Evolutionary conservation across 2,113 vertebrate genomes (phyloP).

Genomic region (Tor tambroides): DNA sequence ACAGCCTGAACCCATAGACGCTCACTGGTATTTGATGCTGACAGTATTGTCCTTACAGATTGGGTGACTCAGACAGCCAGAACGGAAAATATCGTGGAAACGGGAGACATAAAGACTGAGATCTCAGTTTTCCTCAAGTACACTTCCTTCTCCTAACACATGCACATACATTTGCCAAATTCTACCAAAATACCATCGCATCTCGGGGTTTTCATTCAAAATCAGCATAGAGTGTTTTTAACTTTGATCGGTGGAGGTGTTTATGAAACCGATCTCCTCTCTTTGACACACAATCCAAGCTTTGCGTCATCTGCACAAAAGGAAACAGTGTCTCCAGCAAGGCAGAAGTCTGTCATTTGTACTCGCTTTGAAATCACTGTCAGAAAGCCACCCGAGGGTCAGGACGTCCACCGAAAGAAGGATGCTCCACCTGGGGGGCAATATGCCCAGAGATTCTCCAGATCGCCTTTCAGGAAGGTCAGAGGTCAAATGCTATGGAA

Average conservation of each 20-base stretch:
- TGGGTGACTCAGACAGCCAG: constrained; percentile 22
- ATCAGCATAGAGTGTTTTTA: neutral
- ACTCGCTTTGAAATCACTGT: constrained; percentile 31
- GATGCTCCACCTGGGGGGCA: constrained; percentile 53
- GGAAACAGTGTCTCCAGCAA: neutral
- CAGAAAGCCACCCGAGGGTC: constrained; percentile 29
- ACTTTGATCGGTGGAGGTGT: constrained; percentile 11
- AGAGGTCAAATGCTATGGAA: constrained; percentile 66
- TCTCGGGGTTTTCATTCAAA: neutral
- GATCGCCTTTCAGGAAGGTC: constrained; percentile 61
- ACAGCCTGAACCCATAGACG: constrained; percentile 59
- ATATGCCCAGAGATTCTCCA: constrained; percentile 42
- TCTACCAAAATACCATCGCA: neutral
- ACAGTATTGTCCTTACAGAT: constrained; percentile 60
- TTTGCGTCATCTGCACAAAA: constrained; percentile 27
- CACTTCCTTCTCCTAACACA: neutral
- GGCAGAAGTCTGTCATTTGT: constrained; percentile 16
- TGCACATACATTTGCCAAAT: neutral
- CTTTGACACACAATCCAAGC: constrained; percentile 37
- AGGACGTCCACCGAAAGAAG: constrained; percentile 1
- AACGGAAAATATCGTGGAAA: constrained; percentile 19
- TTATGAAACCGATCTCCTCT: constrained; percentile 47
- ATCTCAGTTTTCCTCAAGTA: constrained; percentile 26
- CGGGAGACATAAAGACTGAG: neutral
- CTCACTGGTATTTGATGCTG: constrained; percentile 70